Percentiles rank a stretch among this genome's conserved stretches.
These are phyloP conservation scores for Cepaea hortensis DNA, from an alignment of 2,888 invertebrate genomes.

Conservation along the genomic window DNA sequence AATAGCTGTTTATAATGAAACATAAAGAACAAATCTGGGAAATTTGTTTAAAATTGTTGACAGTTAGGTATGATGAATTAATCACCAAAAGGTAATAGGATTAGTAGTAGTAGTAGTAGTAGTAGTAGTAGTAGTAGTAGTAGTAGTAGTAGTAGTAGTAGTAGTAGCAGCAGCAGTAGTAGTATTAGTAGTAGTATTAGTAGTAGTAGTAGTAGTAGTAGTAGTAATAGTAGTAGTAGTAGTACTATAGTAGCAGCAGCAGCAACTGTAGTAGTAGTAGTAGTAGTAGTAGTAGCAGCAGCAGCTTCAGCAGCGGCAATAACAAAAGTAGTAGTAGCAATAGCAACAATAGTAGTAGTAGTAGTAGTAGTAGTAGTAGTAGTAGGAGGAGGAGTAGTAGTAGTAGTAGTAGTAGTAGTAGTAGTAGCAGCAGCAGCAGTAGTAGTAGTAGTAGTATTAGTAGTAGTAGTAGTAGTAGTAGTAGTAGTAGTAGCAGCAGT, in stretches of 20 bases:
- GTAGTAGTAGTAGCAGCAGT: neutral
- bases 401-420: neutral
- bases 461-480: neutral
- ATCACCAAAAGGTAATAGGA: neutral
- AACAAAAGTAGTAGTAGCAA: neutral
- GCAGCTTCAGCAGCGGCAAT: no score
- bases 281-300: neutral
- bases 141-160: neutral
- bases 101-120: neutral
- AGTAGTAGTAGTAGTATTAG: neutral
- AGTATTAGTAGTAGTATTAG: neutral
- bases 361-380: neutral
- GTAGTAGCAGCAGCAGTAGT: neutral
- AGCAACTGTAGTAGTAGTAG: neutral
- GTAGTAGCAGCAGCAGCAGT: neutral
- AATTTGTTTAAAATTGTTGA: neutral
- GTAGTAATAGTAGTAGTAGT: neutral
- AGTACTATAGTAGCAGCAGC: neutral
- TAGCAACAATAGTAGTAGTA: neutral
- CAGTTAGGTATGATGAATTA: neutral
- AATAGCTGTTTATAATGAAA: neutral
- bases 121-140: neutral
- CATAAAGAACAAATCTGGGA: neutral
- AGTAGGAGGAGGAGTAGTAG: neutral
- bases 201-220: neutral